A percentile compares a stretch with the other conserved stretches of the same genome.
phyloP scores from a whole-genome alignment of 1,140 invertebrate species.

The Idris sp. region DNA sequence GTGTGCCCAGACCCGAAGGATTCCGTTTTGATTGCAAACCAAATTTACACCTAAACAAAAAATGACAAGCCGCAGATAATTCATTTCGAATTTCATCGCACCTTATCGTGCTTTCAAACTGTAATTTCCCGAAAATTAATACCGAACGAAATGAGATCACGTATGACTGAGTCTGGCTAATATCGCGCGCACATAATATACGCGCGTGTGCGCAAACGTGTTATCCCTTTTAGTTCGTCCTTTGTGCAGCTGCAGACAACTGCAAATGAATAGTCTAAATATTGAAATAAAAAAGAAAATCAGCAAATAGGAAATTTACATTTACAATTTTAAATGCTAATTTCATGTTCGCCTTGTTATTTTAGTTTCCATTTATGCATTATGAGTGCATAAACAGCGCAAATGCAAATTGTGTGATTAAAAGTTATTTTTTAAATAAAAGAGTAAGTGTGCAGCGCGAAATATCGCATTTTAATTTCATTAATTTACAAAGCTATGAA shows the following conservation, averaged over 20 bases:
- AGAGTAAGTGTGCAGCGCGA: conserved; percentile 4
- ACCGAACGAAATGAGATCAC: conserved; percentile 8
- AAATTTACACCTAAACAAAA: conserved; percentile 25
- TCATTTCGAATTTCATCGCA: conserved; percentile 10
- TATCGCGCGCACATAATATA: conserved; percentile 16
- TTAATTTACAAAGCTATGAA: not conserved
- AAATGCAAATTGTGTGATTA: conserved; percentile 23
- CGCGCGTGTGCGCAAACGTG: not conserved
- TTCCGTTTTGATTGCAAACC: not conserved
- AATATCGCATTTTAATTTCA: not conserved
- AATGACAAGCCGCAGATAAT: conserved; percentile 12
- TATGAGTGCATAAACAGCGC: conserved; percentile 13
- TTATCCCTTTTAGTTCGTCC: conserved; percentile 2
- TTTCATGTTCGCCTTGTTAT: conserved; percentile 26
- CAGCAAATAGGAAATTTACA: conserved; percentile 17
- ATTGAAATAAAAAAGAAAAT: conserved; percentile 30
- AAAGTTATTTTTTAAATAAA: too few relatives aligned
- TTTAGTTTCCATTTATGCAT: conserved; percentile 29
- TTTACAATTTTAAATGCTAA: conserved; percentile 35
- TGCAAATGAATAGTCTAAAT: conserved; percentile 43
- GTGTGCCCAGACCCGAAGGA: not conserved
- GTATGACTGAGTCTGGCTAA: conserved; percentile 15
- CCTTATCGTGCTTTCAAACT: conserved; percentile 7
- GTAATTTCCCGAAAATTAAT: conserved; percentile 10
- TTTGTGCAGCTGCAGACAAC: not conserved